Base-by-base conservation (phyloP, 1,140 invertebrate genomes). In the Onthophagus taurus region DNA sequence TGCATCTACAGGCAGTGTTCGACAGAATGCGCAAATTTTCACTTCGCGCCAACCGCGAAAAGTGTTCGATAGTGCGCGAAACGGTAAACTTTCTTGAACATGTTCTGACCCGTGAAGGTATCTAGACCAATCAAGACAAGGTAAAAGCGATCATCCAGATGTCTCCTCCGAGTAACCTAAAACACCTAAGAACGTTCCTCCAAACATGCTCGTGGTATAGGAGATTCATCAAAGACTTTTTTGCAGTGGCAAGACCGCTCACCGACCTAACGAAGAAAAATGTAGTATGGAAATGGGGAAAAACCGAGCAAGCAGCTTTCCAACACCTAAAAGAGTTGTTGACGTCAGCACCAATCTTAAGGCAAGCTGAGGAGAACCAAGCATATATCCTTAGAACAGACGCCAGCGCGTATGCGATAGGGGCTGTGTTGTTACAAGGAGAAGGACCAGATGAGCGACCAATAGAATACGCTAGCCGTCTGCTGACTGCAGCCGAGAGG, bases 391-490 rank as follows among this genome's bases (percentile, higher is more conserved):
- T 64, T 2, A 45, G 52, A 45, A 60, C 62, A 2, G 61, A 63
- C 36, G 54, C 55, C 3, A 55, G 54, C 20, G 43, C 30, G 8
- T 54, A 52, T 29, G 50, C 53, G 13, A 12, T 63, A 1, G 60
- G 59, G n/a, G 59, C 60, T 5, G 54, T 51, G n/a, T 31, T 61
- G 13, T 7, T 55, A n/a, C 54, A 58, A 42, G 35, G 30, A 9
- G 46, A 51, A 21, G 41, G 36, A 9, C 20, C 21, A n/a, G 30
- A 14, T n/a, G 44, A 45, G 18, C 41, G 47, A 9, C 49, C 50
- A 30, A 42, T 68, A 13, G 59, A 54, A 6, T 71, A 67, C 49
- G 63, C 60, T 5, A 67, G 66, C 34, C 20, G 57, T n/a, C 33
- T 44, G 7, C 33, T 69, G 7, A 45, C 31, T 11, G 30, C 34